Conservation (phyloP, 1,140 invertebrate genomes). For the Augochlora pura region DNA sequence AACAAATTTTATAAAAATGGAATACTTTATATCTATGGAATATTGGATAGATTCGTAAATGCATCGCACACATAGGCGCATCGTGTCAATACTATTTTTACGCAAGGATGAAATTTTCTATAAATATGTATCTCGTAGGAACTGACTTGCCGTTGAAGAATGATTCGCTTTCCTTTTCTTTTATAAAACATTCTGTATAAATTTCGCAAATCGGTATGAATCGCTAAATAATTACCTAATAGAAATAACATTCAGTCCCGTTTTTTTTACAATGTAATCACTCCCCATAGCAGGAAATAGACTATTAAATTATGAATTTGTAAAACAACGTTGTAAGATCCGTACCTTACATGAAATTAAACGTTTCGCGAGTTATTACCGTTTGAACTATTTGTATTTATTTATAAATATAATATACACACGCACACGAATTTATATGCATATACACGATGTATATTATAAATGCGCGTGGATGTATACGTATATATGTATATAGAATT, state of each 20-base stretch:
- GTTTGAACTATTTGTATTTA: constrained; percentile 50
- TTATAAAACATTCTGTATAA: constrained; percentile 71
- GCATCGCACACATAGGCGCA: constrained; percentile 34
- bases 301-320: constrained; percentile 71
- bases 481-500: constrained; percentile 62
- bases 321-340: constrained; percentile 63
- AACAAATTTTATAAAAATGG: constrained; percentile 45
- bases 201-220: constrained; percentile 65
- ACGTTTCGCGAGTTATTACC: constrained; percentile 33
- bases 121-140: constrained; percentile 64
- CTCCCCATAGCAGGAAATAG: constrained; percentile 63
- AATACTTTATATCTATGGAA: constrained; percentile 52
- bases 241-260: constrained; percentile 69
- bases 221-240: constrained; percentile 69
- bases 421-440: constrained; percentile 55
- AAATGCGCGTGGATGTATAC: neutral
- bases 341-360: constrained; percentile 62
- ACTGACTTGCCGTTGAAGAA: constrained; percentile 66
- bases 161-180: constrained; percentile 43
- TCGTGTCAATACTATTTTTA: constrained; percentile 43
- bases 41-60: constrained; percentile 49
- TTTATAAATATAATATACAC: constrained; percentile 53
- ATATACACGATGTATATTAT: no score
- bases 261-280: constrained; percentile 61
- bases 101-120: constrained; percentile 57